A percentile compares a stretch with the other conserved stretches of the same genome.
Conservation (phyloP, 2,888 invertebrate species). For the Drosophila borealis region DNA sequence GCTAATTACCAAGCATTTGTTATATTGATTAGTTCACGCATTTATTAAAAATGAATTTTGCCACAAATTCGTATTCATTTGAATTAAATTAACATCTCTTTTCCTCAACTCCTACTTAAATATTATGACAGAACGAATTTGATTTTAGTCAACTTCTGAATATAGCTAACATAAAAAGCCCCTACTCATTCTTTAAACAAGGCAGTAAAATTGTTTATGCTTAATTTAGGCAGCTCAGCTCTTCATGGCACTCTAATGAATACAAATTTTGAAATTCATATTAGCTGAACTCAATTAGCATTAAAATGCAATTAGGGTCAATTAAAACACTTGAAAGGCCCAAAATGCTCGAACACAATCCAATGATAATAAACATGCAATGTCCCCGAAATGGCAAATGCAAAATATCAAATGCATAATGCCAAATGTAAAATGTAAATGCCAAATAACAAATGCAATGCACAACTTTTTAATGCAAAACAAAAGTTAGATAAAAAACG, state of each 20-base stretch:
- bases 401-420: conserved; percentile 26
- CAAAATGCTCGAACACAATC: conserved; percentile 33
- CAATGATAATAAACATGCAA: conserved; percentile 63
- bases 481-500: conserved; percentile 11
- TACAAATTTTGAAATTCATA: conserved; percentile 10
- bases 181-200: neutral
- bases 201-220: neutral
- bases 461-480: conserved; percentile 7
- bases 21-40: too few species aligned
- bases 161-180: neutral
- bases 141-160: neutral
- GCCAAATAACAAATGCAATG: conserved; percentile 9
- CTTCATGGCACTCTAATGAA: conserved; percentile 20
- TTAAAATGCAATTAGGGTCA: conserved; percentile 62
- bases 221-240: neutral
- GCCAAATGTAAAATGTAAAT: conserved; percentile 23
- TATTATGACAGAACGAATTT: too few species aligned
- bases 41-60: too few species aligned
- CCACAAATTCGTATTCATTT: too few species aligned
- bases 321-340: conserved; percentile 51
- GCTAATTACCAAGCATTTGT: too few species aligned
- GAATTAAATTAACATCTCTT: too few species aligned
- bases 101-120: too few species aligned
- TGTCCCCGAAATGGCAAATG: conserved; percentile 33
- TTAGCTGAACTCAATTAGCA: conserved; percentile 49